Evolutionary conservation across 2,113 vertebrate species (phyloP).

Genomic region (Phocoena phocoena): DNA sequence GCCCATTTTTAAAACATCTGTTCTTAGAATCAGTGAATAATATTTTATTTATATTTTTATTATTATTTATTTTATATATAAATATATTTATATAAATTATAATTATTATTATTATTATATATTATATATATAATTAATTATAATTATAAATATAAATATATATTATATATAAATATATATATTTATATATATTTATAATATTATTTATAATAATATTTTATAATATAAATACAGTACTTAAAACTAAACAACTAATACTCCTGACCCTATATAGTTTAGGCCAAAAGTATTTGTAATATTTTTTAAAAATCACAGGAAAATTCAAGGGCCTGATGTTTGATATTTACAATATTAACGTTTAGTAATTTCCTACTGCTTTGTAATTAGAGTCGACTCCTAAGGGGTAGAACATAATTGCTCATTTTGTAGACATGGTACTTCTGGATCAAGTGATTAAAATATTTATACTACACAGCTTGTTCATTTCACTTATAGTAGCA

Average conservation of each 20-base stretch:
- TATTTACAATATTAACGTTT: slow-evolving; percentile 85
- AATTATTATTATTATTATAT: too few relatives aligned
- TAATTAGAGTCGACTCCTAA: slow-evolving; percentile 88
- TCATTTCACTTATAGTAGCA: slow-evolving; percentile 87
- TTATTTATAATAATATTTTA: neutral
- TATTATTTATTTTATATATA: too few relatives aligned
- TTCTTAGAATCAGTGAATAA: neutral
- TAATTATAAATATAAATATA: too few relatives aligned
- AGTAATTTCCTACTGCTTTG: slow-evolving; percentile 78
- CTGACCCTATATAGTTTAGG: neutral
- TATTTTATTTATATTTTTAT: neutral
- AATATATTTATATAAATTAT: too few relatives aligned
- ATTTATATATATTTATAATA: too few relatives aligned
- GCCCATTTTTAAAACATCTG: neutral
- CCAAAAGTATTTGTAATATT: slow-evolving; percentile 24
- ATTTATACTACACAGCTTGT: slow-evolving; percentile 92
- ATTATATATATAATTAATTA: too few relatives aligned
- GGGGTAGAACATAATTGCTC: slow-evolving; percentile 91
- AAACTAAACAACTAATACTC: neutral
- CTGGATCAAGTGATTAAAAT: slow-evolving; percentile 93
- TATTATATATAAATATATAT: too few relatives aligned
- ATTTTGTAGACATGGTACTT: slow-evolving; percentile 92
- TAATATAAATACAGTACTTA: neutral
- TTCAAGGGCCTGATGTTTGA: slow-evolving; percentile 77
- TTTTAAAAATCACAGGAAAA: slow-evolving; percentile 71